phyloP scores from a whole-genome alignment of 2,113 vertebrate genomes.

The Mellivora capensis region DNA sequence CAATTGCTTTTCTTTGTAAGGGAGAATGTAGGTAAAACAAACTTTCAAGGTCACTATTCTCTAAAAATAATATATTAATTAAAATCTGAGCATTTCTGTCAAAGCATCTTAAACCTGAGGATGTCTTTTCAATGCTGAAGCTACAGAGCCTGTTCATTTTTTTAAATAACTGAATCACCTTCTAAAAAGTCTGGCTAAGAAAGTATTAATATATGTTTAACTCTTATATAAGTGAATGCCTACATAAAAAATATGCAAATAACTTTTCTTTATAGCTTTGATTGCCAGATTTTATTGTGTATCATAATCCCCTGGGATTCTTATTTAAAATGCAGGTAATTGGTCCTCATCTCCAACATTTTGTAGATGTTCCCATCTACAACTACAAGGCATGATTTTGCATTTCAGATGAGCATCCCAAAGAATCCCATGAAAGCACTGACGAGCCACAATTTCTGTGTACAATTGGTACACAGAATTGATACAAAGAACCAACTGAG shows the following conservation, averaged over 20 bases:
- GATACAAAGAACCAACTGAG: not conserved
- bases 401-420: not conserved
- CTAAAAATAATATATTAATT: not conserved
- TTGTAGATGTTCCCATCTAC: not conserved
- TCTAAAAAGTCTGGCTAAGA: not conserved
- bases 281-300: not conserved
- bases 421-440: not conserved
- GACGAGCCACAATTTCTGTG: not conserved
- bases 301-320: not conserved
- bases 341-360: not conserved
- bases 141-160: not conserved
- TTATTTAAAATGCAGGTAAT: not conserved
- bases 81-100: not conserved
- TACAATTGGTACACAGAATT: not conserved
- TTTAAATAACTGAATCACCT: not conserved
- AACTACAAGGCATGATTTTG: not conserved
- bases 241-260: not conserved
- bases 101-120: not conserved
- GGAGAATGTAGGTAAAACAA: not conserved
- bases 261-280: not conserved
- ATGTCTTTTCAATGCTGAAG: not conserved
- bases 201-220: not conserved
- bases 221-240: not conserved
- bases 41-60: not conserved
- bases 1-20: not conserved